phyloP scores from a whole-genome alignment of 1,140 invertebrate genomes.

The Macrobrachium rosenbergii region DNA sequence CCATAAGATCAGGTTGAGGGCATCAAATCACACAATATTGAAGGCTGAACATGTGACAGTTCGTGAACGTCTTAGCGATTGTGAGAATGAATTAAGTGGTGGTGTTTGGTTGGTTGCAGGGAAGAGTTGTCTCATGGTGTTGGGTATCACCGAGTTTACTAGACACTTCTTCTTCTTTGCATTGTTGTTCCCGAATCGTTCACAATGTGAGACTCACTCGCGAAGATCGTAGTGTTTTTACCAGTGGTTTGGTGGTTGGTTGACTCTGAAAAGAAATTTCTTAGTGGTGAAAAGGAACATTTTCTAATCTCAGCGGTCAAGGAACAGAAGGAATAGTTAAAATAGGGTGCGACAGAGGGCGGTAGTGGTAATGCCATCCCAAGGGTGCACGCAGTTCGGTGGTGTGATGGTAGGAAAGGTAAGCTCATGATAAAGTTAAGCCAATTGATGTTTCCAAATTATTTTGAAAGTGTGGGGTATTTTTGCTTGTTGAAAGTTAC shows the following conservation, averaged over 20 bases:
- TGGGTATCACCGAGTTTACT: too few species aligned
- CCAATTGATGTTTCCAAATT: too few species aligned
- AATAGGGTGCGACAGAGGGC: slow-evolving; percentile 45
- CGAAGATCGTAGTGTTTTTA: too few species aligned
- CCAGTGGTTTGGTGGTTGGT: neutral
- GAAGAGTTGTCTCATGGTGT: too few species aligned
- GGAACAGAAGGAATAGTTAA: slow-evolving; percentile 2
- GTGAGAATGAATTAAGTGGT: neutral
- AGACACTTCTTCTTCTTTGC: too few species aligned
- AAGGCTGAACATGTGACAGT: neutral
- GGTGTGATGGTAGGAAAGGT: slow-evolving; percentile 55
- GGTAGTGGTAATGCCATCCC: slow-evolving; percentile 49
- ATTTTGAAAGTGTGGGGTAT: too few species aligned
- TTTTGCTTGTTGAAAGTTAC: neutral
- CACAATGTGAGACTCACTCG: too few species aligned
- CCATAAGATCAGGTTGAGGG: neutral
- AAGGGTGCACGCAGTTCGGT: slow-evolving; percentile 47
- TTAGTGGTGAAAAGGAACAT: neutral
- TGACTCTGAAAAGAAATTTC: neutral
- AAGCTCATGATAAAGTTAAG: slow-evolving; percentile 11
- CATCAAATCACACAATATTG: neutral
- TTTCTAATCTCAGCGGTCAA: neutral
- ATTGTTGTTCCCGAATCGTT: too few species aligned
- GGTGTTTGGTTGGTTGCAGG: neutral
- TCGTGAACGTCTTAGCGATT: neutral